Base-by-base conservation (phyloP, 2,888 invertebrate species). In the Lasioglossum marginatum region DNA sequence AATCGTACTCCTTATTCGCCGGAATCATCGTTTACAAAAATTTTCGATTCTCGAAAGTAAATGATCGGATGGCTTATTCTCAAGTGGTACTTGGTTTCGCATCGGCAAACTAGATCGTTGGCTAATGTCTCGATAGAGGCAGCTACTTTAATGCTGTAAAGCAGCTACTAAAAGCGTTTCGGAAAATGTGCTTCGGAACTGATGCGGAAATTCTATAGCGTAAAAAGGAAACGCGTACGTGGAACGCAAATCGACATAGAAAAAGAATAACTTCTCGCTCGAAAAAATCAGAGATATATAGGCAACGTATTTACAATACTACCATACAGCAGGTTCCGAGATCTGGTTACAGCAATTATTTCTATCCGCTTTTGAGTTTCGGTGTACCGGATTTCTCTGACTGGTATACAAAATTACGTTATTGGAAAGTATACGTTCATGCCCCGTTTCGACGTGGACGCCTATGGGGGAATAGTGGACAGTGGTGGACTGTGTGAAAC, bases 101-200 rank as follows among this genome's bases (percentile, higher is more conserved):
- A 77, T 76, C 86, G 66, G 74, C 82, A 68, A n/a, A 68, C 86
- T 87, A 86, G 77, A 23, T 34, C 63, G 45, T 45, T 74, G 70
- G 63, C 86, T 86, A 86, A 78, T 71, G 40, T 45, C 76, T 40
- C 63, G 52, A 37, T 12, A 70, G 37, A 85, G 86, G 79, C 85
- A 71, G 83, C 87, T 87, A 87, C 82, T 68, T 87, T 81, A 57
- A 68, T 82, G 78, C 87, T 79, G 79, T 78, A 52, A 87, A 87
- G 87, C 87, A 86, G 75, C 77, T 87, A 87, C 70, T 77, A 79
- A 70, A 87, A 87, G 87, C 87, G 79, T 75, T 57, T 83, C 52
- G 19, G 52, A 81, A 68, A 14, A n/a, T 79, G 57, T 81, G 75
- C 72, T 78, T 72, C 48, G 76, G 70, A 86, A 85, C 75, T 86